Percentiles rank a stretch among this genome's conserved stretches.
These are phyloP conservation scores for Conus betulinus DNA, from an alignment of 1,140 invertebrate species.

Conservation along the genomic window DNA sequence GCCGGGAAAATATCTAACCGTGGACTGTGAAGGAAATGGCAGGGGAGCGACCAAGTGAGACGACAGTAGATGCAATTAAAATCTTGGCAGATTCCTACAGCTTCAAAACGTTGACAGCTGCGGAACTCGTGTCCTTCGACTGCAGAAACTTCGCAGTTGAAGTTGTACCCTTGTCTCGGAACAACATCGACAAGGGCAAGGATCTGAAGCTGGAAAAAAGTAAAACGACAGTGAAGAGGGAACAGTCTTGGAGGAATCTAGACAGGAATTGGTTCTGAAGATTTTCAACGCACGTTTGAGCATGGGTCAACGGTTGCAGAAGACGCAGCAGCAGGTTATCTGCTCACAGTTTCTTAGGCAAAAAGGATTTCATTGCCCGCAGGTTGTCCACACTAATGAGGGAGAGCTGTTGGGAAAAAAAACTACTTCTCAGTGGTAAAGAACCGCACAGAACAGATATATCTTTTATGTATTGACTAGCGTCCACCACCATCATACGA, in stretches of 20 bases:
- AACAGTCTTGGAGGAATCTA: background rate
- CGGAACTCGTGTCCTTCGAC: conserved; percentile 4
- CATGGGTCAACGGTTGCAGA: background rate
- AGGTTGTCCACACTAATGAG: background rate
- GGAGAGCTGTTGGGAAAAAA: background rate
- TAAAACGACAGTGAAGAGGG: background rate
- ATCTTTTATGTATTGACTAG: too few relatives aligned
- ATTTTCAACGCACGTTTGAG: background rate
- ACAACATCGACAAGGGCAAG: background rate
- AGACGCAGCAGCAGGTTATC: background rate
- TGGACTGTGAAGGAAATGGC: background rate
- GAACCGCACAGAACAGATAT: too few relatives aligned
- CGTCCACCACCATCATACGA: too few relatives aligned
- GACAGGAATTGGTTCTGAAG: conserved; percentile 3
- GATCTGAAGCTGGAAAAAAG: background rate
- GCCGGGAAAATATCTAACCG: too few relatives aligned
- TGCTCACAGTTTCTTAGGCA: background rate
- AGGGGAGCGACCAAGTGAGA: background rate
- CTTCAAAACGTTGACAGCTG: background rate
- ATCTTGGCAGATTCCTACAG: background rate
- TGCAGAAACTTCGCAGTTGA: conserved; percentile 26
- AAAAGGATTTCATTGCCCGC: conserved; percentile 21
- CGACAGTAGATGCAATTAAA: background rate
- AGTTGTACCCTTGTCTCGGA: background rate
- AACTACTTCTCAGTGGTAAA: background rate